Evolutionary conservation across 2,113 vertebrate genomes (phyloP).

Genomic region (Cheirogaleus medius): DNA sequence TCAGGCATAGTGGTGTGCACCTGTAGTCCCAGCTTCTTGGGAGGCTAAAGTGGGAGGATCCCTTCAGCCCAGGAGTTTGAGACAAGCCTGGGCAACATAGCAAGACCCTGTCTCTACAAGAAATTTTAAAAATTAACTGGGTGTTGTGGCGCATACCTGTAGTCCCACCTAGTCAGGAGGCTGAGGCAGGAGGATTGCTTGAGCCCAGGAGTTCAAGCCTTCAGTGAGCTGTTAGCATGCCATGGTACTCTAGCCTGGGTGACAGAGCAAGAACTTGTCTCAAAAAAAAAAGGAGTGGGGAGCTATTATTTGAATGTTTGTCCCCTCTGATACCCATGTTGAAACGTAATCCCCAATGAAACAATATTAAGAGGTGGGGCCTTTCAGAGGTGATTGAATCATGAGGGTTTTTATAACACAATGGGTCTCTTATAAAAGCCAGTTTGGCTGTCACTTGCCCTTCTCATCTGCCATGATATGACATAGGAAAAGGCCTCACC

Average conservation of each 20-base stretch:
- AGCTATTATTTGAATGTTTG: too few species aligned
- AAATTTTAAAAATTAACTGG: background rate
- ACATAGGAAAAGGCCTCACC: too few species aligned
- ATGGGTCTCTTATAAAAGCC: background rate
- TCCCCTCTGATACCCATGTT: too few species aligned
- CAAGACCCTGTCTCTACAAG: background rate
- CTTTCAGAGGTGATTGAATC: background rate
- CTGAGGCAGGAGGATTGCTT: too few species aligned
- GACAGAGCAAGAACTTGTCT: background rate
- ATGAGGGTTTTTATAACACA: background rate
- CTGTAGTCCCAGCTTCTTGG: background rate
- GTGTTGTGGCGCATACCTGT: rapidly evolving
- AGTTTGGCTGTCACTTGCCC: background rate
- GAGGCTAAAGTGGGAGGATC: background rate
- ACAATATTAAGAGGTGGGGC: background rate
- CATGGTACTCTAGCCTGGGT: background rate
- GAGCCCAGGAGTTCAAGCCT: background rate
- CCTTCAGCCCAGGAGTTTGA: background rate
- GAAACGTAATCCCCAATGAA: too few species aligned
- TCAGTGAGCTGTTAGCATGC: background rate
- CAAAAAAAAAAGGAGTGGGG: background rate
- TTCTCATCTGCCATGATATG: too few species aligned
- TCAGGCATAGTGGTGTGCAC: background rate
- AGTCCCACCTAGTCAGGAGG: too few species aligned
- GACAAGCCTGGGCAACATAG: background rate